These are phyloP conservation scores for Sminthopsis crassicaudata DNA, from an alignment of 2,113 vertebrate species.

Conservation along the genomic window DNA sequence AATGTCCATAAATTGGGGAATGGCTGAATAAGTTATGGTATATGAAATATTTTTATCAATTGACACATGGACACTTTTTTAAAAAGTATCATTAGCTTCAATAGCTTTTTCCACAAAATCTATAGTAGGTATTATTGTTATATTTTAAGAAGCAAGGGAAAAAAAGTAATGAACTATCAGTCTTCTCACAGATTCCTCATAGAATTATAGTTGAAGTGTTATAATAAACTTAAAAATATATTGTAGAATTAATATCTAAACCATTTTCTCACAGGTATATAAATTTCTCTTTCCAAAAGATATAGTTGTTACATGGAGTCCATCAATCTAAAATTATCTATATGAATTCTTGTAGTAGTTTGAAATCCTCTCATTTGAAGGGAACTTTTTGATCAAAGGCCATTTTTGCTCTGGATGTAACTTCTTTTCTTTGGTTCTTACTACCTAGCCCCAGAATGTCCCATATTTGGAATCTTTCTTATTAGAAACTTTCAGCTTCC, in stretches of 20 bases:
- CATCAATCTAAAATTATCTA: background rate
- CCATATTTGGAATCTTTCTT: background rate
- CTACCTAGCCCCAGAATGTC: background rate
- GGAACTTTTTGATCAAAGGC: background rate
- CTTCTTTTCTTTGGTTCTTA: background rate
- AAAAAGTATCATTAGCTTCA: background rate
- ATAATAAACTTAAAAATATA: slow-evolving; percentile 26
- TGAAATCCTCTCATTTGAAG: background rate
- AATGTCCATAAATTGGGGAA: too few relatives aligned
- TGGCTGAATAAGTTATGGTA: too few relatives aligned
- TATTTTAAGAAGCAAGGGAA: background rate
- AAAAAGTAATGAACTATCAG: background rate
- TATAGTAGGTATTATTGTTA: background rate
- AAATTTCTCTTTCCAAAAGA: slow-evolving; percentile 1
- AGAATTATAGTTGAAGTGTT: background rate
- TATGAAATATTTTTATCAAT: background rate
- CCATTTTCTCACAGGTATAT: background rate
- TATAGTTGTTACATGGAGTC: slow-evolving; percentile 2
- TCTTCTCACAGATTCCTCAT: background rate
- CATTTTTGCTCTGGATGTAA: background rate
- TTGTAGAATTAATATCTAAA: slow-evolving; percentile 21
- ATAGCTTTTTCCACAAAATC: background rate
- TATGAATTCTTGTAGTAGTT: background rate
- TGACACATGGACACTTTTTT: slow-evolving; percentile 9
- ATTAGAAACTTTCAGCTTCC: background rate